phyloP scores from a whole-genome alignment of 92 coral and sea anemone species.

The Epizoanthus ramosus region DNA sequence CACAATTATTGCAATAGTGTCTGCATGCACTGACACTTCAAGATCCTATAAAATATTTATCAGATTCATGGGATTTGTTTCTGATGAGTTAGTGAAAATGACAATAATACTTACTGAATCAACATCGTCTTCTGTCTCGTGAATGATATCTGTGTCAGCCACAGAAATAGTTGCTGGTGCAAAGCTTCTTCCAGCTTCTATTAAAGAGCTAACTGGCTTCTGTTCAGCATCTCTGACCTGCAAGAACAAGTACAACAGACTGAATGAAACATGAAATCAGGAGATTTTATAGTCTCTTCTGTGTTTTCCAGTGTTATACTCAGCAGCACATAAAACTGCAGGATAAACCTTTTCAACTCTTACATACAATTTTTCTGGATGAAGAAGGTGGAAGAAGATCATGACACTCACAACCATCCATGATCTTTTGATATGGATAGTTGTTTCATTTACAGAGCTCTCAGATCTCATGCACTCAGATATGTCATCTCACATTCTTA shows the following conservation, averaged over 20 bases:
- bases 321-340: too few species aligned
- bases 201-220: slow-evolving; percentile 66
- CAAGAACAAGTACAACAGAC: background rate
- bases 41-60: background rate
- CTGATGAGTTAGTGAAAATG: background rate
- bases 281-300: background rate
- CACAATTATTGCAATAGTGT: too few species aligned
- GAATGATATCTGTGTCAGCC: slow-evolving; percentile 62
- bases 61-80: background rate
- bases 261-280: background rate
- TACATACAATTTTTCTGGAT: too few species aligned
- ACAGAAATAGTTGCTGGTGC: slow-evolving; percentile 76
- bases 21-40: too few species aligned
- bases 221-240: slow-evolving; percentile 34
- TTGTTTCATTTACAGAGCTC: too few species aligned
- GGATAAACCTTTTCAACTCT: too few species aligned
- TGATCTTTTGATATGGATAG: too few species aligned
- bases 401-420: background rate
- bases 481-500: too few species aligned
- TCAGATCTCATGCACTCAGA: too few species aligned
- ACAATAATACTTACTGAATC: slow-evolving; percentile 36
- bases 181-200: slow-evolving; percentile 93
- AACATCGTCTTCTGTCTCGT: slow-evolving; percentile 60
- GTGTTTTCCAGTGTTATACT: too few species aligned
- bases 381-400: background rate